Conservation (phyloP, 1,140 invertebrate genomes). For the Drosophila kikkawai region DNA sequence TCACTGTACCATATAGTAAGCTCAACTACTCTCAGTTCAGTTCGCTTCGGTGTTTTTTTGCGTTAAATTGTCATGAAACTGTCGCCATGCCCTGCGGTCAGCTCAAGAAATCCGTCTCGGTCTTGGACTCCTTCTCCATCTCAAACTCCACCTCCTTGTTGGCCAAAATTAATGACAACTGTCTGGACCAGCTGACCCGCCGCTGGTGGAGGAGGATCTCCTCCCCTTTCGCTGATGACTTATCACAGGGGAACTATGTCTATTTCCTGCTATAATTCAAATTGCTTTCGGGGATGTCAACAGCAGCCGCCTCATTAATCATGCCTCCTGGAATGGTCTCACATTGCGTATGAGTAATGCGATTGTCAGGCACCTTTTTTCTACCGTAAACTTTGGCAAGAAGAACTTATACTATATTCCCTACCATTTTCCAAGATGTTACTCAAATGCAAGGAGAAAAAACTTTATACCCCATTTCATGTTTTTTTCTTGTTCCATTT, state of each 20-base stretch:
- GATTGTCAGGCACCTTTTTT: slow-evolving; percentile 47
- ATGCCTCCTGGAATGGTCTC: slow-evolving; percentile 43
- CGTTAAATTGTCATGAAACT: slow-evolving; percentile 80
- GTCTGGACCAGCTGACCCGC: slow-evolving; percentile 75
- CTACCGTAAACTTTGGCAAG: slow-evolving; percentile 25
- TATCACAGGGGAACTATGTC: slow-evolving; percentile 71
- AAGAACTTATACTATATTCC: slow-evolving; percentile 22
- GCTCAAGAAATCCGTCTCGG: slow-evolving; percentile 32
- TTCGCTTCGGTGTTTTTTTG: slow-evolving; percentile 33
- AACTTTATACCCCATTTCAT: slow-evolving; percentile 44
- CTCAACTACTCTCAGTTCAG: slow-evolving; percentile 27
- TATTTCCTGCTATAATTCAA: slow-evolving; percentile 65
- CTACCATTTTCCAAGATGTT: slow-evolving; percentile 33
- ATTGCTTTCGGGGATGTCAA: slow-evolving; percentile 60
- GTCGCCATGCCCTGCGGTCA: slow-evolving; percentile 60
- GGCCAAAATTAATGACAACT: slow-evolving; percentile 79
- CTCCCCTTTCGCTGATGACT: slow-evolving; percentile 62
- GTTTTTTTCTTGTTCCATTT: neutral
- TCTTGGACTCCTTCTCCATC: neutral
- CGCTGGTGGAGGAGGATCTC: slow-evolving; percentile 13
- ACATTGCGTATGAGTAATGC: slow-evolving; percentile 74
- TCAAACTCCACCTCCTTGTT: slow-evolving; percentile 16
- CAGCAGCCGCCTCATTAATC: slow-evolving; percentile 63
- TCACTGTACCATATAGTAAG: slow-evolving; percentile 29
- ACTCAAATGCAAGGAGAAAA: slow-evolving; percentile 62